These are phyloP conservation scores for Julus scanicus DNA, from an alignment of 2,888 invertebrate genomes.

Conservation along the genomic window DNA sequence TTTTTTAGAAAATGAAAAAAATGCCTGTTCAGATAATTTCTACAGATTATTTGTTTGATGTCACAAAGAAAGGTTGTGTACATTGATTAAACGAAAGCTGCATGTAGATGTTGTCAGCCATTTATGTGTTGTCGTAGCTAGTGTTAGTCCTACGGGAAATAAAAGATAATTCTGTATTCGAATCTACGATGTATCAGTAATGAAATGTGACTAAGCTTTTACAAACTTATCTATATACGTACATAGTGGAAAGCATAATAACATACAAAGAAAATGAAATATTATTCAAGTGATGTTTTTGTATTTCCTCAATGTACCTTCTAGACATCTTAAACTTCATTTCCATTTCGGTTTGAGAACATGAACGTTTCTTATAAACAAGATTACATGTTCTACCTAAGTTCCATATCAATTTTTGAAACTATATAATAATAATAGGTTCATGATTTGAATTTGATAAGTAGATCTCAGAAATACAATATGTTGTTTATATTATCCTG, in stretches of 20 bases:
- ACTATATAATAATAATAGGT: too few species aligned
- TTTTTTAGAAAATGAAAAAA: neutral
- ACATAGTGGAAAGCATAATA: neutral
- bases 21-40: neutral
- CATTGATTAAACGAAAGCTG: conserved; percentile 15
- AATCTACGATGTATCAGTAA: neutral
- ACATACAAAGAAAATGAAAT: too few species aligned
- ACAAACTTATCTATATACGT: neutral
- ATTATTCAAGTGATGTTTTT: too few species aligned
- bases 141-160: neutral
- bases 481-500: too few species aligned
- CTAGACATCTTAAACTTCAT: too few species aligned
- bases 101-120: neutral
- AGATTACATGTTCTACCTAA: too few species aligned
- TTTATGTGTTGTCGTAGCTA: neutral
- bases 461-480: too few species aligned
- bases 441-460: too few species aligned
- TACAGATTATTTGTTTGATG: neutral
- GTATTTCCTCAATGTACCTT: too few species aligned
- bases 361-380: too few species aligned
- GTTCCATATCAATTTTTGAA: too few species aligned
- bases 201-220: neutral
- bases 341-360: too few species aligned
- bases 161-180: neutral
- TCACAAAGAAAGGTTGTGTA: neutral